These are phyloP conservation scores for Bugulina stolonifera DNA, from an alignment of 2,888 invertebrate species.

Conservation along the genomic window DNA sequence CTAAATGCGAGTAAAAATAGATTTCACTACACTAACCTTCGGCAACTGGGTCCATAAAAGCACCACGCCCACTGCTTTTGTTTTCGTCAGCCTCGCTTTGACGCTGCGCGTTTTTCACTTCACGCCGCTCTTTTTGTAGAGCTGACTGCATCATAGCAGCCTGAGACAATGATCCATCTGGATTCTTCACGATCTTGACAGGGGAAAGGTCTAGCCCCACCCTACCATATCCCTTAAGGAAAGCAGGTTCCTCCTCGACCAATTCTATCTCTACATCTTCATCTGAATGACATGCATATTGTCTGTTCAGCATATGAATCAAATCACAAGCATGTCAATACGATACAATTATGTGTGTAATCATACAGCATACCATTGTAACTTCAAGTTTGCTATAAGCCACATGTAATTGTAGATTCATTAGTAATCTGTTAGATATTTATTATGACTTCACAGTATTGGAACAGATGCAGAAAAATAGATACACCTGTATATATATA, in stretches of 20 bases:
- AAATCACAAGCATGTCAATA: too few relatives aligned
- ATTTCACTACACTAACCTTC: neutral
- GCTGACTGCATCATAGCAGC: constrained; percentile 99
- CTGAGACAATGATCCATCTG: constrained; percentile 95
- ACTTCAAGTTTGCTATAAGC: too few relatives aligned
- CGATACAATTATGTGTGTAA: too few relatives aligned
- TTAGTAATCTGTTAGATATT: too few relatives aligned
- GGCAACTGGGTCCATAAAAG: constrained; percentile 2
- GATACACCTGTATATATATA: too few relatives aligned
- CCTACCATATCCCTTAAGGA: constrained; percentile 74
- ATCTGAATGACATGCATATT: too few relatives aligned
- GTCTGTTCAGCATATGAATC: too few relatives aligned
- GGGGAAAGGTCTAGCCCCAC: constrained; percentile 86
- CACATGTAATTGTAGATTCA: too few relatives aligned
- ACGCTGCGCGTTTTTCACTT: constrained; percentile 67
- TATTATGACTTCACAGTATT: too few relatives aligned
- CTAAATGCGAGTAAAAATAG: neutral
- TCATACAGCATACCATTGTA: too few relatives aligned
- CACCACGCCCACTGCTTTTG: constrained; percentile 7
- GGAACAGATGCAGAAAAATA: too few relatives aligned
- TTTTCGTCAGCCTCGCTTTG: constrained; percentile 66
- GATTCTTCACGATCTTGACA: constrained; percentile 92
- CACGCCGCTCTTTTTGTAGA: constrained; percentile 89
- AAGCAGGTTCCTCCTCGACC: constrained; percentile 97
- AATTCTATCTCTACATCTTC: constrained; percentile 97